These are phyloP conservation scores for Cacatua alba DNA, from an alignment of 2,113 vertebrate genomes.

Conservation along the genomic window DNA sequence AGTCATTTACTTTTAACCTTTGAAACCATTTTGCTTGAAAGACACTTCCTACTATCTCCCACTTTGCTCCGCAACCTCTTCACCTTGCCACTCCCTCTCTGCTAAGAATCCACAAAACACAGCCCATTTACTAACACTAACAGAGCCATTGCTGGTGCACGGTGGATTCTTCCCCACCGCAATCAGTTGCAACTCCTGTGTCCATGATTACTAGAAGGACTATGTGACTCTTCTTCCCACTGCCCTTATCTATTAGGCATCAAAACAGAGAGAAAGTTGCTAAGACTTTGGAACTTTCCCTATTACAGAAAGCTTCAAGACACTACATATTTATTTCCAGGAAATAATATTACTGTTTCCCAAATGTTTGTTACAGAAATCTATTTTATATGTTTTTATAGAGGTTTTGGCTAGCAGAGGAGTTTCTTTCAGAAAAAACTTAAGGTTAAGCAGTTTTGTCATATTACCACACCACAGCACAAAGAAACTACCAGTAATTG, in stretches of 20 bases:
- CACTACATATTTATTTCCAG: background rate
- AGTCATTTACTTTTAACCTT: background rate
- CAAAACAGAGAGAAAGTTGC: background rate
- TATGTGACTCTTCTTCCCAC: background rate
- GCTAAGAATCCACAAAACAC: background rate
- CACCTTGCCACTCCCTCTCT: background rate
- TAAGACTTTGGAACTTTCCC: background rate
- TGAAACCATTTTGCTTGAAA: background rate
- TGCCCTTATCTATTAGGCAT: background rate
- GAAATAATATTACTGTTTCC: background rate
- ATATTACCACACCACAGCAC: background rate
- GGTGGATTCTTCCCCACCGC: background rate
- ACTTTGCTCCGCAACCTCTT: background rate
- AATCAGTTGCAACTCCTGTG: background rate
- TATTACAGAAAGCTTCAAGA: background rate
- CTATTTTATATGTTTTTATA: background rate
- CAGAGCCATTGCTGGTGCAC: background rate
- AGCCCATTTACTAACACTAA: background rate
- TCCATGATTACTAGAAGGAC: background rate
- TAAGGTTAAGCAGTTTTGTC: background rate
- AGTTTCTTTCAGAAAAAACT: background rate
- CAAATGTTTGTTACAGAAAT: background rate
- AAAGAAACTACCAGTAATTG: background rate
- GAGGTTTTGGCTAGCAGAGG: background rate
- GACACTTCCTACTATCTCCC: background rate